Evolutionary conservation across 2,113 vertebrate species (phyloP).

Genomic region (Antidorcas marsupialis): DNA sequence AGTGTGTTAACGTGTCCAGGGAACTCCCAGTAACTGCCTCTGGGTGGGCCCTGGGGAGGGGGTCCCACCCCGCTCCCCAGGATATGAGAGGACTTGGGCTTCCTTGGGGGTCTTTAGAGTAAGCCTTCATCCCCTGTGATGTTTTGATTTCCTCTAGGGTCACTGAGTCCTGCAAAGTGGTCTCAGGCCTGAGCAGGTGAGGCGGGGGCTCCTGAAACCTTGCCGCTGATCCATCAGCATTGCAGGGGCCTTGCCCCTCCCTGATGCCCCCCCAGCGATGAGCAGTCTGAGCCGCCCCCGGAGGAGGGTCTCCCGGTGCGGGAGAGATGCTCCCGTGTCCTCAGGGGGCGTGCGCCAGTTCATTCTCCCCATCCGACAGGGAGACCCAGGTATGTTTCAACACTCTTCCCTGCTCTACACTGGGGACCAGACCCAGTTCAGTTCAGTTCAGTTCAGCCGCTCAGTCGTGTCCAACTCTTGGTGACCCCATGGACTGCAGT

Average conservation of each 20-base stretch:
- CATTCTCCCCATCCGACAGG: background rate
- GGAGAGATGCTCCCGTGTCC: rapidly evolving
- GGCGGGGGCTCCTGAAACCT: background rate
- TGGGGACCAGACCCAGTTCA: background rate
- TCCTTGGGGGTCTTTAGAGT: background rate
- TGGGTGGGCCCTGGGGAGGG: background rate
- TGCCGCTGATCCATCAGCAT: rapidly evolving
- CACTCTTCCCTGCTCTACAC: too few species aligned
- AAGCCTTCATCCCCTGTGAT: background rate
- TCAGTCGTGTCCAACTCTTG: too few species aligned
- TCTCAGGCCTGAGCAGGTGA: background rate
- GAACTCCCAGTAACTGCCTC: background rate
- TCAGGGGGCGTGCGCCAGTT: rapidly evolving
- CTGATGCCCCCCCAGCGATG: rapidly evolving
- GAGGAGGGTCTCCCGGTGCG: too few species aligned
- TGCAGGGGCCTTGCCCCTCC: rapidly evolving
- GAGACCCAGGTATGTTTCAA: background rate
- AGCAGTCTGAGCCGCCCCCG: background rate
- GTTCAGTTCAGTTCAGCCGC: too few species aligned
- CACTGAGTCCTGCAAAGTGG: background rate
- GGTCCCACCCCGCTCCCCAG: background rate
- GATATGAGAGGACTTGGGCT: background rate
- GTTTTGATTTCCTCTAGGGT: background rate
- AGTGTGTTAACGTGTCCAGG: background rate
- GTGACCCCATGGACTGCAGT: too few species aligned